Conservation (phyloP, 1,140 invertebrate genomes). For the Apocrypta bakeri region DNA sequence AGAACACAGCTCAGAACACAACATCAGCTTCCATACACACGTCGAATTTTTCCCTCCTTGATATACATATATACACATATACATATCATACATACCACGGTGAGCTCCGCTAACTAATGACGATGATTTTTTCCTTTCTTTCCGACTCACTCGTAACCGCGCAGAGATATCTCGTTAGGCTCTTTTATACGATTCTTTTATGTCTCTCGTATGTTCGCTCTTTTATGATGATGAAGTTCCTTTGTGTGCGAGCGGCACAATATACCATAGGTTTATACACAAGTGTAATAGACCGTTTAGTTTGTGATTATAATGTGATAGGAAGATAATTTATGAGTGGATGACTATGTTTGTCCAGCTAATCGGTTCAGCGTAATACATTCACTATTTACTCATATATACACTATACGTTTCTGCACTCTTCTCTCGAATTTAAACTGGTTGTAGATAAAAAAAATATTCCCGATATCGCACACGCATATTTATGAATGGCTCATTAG, state of each 20-base stretch:
- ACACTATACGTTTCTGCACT: too few relatives aligned
- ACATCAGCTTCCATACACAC: too few relatives aligned
- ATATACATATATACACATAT: too few relatives aligned
- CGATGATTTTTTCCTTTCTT: constrained; percentile 34
- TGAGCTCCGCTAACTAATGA: constrained; percentile 24
- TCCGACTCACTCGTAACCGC: background rate
- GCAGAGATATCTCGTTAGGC: constrained; percentile 10
- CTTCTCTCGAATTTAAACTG: too few relatives aligned
- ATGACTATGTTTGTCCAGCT: background rate
- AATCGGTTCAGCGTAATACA: background rate
- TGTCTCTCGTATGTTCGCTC: background rate
- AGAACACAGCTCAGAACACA: too few relatives aligned
- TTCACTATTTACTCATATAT: too few relatives aligned
- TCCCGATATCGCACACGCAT: too few relatives aligned
- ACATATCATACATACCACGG: too few relatives aligned
- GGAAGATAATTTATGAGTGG: background rate
- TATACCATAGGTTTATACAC: background rate
- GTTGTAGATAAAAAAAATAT: too few relatives aligned
- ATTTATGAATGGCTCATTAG: too few relatives aligned
- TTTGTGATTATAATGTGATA: background rate
- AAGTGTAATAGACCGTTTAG: constrained; percentile 1
- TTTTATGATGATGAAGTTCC: constrained; percentile 8
- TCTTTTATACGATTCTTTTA: constrained; percentile 11
- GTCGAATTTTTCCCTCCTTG: too few relatives aligned
- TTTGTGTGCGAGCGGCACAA: background rate